A percentile compares a stretch with the other conserved stretches of the same genome.
phyloP scores from a whole-genome alignment of 2,888 invertebrate genomes.

The Lamellibrachia columna region DNA sequence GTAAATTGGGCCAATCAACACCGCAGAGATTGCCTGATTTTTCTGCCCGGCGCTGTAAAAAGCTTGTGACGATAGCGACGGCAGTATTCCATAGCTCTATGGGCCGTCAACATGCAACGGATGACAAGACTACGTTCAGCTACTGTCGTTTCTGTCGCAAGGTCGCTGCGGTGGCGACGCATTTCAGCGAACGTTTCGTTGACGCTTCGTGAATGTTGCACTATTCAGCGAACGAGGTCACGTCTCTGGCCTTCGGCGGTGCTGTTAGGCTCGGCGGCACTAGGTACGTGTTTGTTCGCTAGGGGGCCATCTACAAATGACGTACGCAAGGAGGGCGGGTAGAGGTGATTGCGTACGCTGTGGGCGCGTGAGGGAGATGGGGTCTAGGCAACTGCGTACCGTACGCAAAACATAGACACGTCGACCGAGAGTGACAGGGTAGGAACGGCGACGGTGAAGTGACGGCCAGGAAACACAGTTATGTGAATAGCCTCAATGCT shows the following conservation, averaged over 20 bases:
- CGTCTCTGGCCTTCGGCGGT: background rate
- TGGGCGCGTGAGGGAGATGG: too few species aligned
- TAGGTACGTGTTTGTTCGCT: background rate
- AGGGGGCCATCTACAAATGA: background rate
- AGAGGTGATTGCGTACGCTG: too few species aligned
- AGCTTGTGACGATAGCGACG: background rate
- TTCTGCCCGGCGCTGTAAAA: constrained; percentile 2
- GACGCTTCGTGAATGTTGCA: background rate
- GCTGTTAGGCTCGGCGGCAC: background rate
- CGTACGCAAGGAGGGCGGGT: too few species aligned
- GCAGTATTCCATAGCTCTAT: background rate
- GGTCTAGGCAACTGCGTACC: too few species aligned
- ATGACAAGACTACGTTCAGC: background rate
- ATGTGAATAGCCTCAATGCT: too few species aligned
- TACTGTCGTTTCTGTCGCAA: background rate
- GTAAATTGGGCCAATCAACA: background rate
- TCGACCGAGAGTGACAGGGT: too few species aligned
- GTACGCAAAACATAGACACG: too few species aligned
- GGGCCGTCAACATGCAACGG: background rate
- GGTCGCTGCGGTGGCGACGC: background rate
- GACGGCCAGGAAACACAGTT: too few species aligned
- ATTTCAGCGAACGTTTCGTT: background rate
- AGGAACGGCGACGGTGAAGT: too few species aligned
- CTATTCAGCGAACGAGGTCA: background rate
- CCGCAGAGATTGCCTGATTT: background rate